Percentiles rank a stretch among this genome's conserved stretches.
phyloP scores from a whole-genome alignment of 2,113 vertebrate genomes.

The Phylloscopus trochilus region DNA sequence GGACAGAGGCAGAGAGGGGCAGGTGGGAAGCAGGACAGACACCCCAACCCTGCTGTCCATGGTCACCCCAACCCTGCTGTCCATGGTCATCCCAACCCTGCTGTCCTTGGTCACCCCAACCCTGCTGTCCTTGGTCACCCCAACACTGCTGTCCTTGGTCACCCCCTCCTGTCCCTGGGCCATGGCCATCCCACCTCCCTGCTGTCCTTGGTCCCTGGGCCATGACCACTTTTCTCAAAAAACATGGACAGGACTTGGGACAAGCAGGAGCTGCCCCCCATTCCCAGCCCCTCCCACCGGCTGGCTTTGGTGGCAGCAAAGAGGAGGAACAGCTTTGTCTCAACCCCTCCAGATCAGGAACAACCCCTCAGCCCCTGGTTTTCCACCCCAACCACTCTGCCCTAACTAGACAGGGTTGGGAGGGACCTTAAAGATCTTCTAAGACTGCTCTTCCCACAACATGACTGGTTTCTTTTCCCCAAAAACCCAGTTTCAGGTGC shows the following conservation, averaged over 20 bases:
- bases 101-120: neutral
- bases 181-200: neutral
- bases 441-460: accelerated
- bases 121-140: neutral
- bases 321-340: neutral
- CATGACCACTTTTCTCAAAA: neutral
- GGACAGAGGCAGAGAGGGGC: neutral
- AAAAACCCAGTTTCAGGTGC: neutral
- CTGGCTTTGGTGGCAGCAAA: neutral
- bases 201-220: too few relatives aligned
- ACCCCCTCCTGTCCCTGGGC: too few relatives aligned
- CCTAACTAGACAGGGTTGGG: neutral
- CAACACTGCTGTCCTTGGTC: neutral
- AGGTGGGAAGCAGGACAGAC: neutral
- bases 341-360: neutral
- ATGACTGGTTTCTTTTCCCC: neutral
- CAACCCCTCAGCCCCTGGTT: too few relatives aligned
- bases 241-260: neutral
- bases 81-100: neutral
- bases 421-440: neutral
- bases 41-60: accelerated
- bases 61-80: neutral
- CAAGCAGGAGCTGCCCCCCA: neutral
- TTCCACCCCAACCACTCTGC: neutral
- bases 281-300: neutral